A percentile compares a stretch with the other conserved stretches of the same genome.
These are phyloP conservation scores for Scylla paramamosain DNA, from an alignment of 1,140 invertebrate genomes.

Conservation along the genomic window DNA sequence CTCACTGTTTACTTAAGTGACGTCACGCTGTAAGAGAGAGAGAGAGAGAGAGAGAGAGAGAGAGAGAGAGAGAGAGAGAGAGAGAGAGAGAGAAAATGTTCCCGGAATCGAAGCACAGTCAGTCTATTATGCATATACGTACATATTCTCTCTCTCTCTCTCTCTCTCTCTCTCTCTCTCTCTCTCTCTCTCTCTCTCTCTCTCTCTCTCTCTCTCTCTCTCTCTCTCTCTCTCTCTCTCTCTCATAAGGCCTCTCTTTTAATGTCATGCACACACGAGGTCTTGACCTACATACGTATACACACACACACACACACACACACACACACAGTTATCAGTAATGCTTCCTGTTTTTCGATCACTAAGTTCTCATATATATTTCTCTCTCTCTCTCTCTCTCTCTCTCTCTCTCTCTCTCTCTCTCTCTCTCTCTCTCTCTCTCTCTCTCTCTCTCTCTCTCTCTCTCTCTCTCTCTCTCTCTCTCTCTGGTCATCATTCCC, in stretches of 20 bases:
- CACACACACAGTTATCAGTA: neutral
- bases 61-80: neutral
- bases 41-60: neutral
- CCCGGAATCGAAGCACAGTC: neutral
- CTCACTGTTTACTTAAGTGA: neutral
- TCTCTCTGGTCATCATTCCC: neutral
- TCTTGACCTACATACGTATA: neutral
- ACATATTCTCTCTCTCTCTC: neutral
- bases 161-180: slow-evolving; percentile 27
- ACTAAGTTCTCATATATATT: neutral
- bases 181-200: slow-evolving; percentile 35
- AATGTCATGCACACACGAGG: neutral
- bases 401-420: slow-evolving; percentile 2
- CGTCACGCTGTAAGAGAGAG: neutral
- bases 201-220: slow-evolving; percentile 37
- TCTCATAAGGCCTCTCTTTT: neutral
- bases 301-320: slow-evolving; percentile 36
- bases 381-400: slow-evolving; percentile 21
- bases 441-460: slow-evolving; percentile 28
- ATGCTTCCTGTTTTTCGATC: neutral
- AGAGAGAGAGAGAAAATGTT: neutral
- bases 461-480: slow-evolving; percentile 47
- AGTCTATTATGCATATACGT: neutral
- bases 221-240: too few relatives aligned
- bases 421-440: slow-evolving; percentile 26